These are phyloP conservation scores for Astreopora myriophthalma DNA, from an alignment of 64 coral and sea anemone species.

Conservation along the genomic window DNA sequence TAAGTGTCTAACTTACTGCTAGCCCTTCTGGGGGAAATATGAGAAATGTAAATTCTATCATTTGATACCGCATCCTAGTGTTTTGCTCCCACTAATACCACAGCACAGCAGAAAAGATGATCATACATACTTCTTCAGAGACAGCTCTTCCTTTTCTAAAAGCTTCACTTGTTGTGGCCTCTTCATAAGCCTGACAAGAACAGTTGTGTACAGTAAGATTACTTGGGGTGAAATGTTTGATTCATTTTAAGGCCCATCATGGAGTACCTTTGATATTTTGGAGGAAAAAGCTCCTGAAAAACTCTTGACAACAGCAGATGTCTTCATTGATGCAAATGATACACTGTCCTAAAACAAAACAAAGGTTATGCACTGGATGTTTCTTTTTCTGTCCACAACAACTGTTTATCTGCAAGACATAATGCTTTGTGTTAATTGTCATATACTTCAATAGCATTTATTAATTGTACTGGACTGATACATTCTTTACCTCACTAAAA, in stretches of 20 bases:
- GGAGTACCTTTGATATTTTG: constrained; percentile 69
- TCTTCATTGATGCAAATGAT: constrained; percentile 51
- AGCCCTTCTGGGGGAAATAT: not conserved
- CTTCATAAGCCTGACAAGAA: constrained; percentile 74
- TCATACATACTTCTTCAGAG: constrained; percentile 91
- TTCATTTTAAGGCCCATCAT: not conserved
- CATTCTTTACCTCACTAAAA: too few relatives aligned
- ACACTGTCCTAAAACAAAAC: constrained; percentile 45
- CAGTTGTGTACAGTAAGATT: not conserved
- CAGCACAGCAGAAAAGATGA: too few relatives aligned
- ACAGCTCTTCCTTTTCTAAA: constrained; percentile 88
- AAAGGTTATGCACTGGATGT: not conserved
- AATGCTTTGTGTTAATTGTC: too few relatives aligned
- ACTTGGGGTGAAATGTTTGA: not conserved
- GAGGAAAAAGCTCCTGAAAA: constrained; percentile 79
- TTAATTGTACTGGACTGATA: too few relatives aligned
- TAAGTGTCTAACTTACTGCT: too few relatives aligned
- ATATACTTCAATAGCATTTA: too few relatives aligned
- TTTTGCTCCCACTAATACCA: too few relatives aligned
- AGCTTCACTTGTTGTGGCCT: constrained; percentile 86
- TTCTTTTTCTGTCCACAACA: not conserved
- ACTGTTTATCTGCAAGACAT: not conserved
- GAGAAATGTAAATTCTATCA: not conserved
- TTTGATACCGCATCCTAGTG: not conserved
- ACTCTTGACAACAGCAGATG: constrained; percentile 69